Evolutionary conservation across 2,797 vertebrate species (phyloP).

Genomic region (Hafferia zeledoni): DNA sequence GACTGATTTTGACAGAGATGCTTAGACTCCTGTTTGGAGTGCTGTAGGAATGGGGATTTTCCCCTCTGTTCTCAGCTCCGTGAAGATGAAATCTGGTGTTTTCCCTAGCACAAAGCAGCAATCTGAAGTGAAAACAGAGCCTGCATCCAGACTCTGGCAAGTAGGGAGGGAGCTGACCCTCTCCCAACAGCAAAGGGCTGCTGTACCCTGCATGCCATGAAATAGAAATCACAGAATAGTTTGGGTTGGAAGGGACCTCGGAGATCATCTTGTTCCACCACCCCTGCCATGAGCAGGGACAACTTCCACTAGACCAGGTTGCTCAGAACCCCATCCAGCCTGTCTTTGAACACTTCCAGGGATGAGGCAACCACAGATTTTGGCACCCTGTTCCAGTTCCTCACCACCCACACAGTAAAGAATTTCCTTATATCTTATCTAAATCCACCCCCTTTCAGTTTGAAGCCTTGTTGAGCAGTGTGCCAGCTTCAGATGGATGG

Average conservation of each 20-base stretch:
- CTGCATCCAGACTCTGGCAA: neutral
- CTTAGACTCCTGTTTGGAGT: neutral
- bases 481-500: accelerated
- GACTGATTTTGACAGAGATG: neutral
- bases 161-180: neutral
- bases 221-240: neutral
- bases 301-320: neutral
- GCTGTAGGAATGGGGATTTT: neutral
- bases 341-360: neutral
- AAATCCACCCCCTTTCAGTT: neutral
- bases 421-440: neutral
- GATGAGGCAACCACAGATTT: neutral
- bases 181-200: neutral
- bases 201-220: neutral
- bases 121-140: neutral
- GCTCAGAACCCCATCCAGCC: neutral
- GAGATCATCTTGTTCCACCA: neutral
- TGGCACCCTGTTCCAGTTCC: neutral
- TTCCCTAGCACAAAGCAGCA: neutral
- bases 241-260: neutral
- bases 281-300: accelerated
- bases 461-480: accelerated
- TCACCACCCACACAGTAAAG: neutral
- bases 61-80: neutral
- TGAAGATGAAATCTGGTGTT: neutral